Evolutionary conservation across 2,888 invertebrate genomes (phyloP), one percentile per base, ranked within the genome.

Genomic region (Melinaea marsaeus): DNA sequence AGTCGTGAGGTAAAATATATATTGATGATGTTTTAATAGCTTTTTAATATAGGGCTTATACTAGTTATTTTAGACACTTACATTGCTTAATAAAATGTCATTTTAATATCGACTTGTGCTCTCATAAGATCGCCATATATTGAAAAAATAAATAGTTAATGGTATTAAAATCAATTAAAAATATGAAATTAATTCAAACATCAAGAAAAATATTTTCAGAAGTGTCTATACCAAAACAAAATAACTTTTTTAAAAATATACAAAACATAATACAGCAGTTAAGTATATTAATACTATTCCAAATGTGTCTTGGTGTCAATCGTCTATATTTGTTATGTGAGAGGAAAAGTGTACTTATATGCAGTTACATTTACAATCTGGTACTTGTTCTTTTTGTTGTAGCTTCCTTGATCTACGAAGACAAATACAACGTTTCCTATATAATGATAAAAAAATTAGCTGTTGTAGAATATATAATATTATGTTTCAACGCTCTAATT

Each of bases 241-340:
- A 63, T 46, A 61, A 66, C 34, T 61, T 22, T 37, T 13, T 56
- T 13, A 46, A 61, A 59, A 59, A 58, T 11, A 35, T 22, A 46
- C 22, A 11, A 13, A 37, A 2, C 3, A 59, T 56, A 32, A 33
- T 63, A 13, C 33, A 61, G 3, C 57, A 63, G 54, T 57, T 69
- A 42, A 65, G 62, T 61, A 61, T 58, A 54, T 61, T 69, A 7
- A 64, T 69, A n/a, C 7, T 66, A 3, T 57, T 69, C 7, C 60
- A 68, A 68, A 58, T 61, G n/a, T 55, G 64, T 46, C 33, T 69
- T 13, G 69, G 69, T 55, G 60, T 69, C 32, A 64, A 69, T 63
- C 65, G 68, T 57, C 33, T 63, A 57, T 65, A 62, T 56, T 62
- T 69, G 4, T 46, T 57, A 42, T 57, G 55, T 13, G 55, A 48